phyloP scores from a whole-genome alignment of 2,888 invertebrate genomes.

The Helobdella robusta region DNA sequence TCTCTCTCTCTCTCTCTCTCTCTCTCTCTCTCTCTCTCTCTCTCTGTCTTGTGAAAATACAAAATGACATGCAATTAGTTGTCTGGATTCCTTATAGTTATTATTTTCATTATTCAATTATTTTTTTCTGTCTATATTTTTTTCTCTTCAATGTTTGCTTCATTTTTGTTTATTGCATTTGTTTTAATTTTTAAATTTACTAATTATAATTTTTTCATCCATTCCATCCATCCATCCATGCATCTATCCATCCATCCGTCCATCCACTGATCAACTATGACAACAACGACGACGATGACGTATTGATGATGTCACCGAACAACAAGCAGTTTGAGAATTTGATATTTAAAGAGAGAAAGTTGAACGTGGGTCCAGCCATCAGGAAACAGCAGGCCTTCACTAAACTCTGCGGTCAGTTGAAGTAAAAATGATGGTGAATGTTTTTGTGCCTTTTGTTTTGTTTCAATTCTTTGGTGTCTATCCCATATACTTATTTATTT shows the following conservation, averaged over 20 bases:
- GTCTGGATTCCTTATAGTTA: no score
- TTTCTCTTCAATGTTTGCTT: not conserved
- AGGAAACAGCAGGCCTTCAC: conserved; percentile 61
- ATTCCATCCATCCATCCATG: no score
- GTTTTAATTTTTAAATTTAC: not conserved
- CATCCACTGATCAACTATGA: no score
- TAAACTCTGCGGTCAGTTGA: not conserved
- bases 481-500: no score
- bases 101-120: not conserved
- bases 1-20: no score
- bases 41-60: no score
- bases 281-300: no score
- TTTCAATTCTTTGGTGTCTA: conserved; percentile 5
- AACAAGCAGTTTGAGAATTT: conserved; percentile 47
- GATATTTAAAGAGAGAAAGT: conserved; percentile 67
- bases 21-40: no score
- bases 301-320: not conserved
- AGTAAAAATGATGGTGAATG: no score
- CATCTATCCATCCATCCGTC: no score
- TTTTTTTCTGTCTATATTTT: not conserved
- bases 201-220: not conserved
- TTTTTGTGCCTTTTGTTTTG: not conserved
- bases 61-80: no score
- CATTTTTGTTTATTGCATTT: not conserved
- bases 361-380: conserved; percentile 77